Percentiles rank a stretch among this genome's conserved stretches.
Conservation (phyloP, 2,888 invertebrate species). For the Argyresthia albistria region DNA sequence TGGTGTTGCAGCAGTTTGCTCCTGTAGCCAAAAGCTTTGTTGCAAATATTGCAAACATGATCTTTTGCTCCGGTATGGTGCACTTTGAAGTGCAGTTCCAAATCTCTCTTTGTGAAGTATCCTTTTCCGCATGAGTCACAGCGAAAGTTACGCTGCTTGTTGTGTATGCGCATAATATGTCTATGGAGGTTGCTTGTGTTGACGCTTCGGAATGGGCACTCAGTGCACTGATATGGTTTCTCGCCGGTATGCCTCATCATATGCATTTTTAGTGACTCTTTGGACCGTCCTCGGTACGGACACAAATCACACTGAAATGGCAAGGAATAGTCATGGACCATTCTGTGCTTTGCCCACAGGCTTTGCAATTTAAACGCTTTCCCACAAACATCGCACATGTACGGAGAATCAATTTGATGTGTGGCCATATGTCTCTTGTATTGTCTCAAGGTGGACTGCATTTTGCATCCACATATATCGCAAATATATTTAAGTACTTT, state of each 20-base stretch:
- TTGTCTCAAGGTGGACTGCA: slow-evolving; percentile 36
- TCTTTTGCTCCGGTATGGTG: too few species aligned
- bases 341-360: slow-evolving; percentile 40
- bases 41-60: too few species aligned
- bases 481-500: slow-evolving; percentile 3
- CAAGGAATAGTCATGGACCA: slow-evolving; percentile 44
- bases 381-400: slow-evolving; percentile 56
- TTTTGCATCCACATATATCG: slow-evolving; percentile 27
- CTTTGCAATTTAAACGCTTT: slow-evolving; percentile 40
- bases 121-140: too few species aligned
- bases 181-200: slow-evolving; percentile 42
- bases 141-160: too few species aligned
- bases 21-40: too few species aligned
- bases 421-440: slow-evolving; percentile 39
- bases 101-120: too few species aligned
- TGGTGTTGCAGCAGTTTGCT: too few species aligned
- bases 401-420: slow-evolving; percentile 29
- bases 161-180: slow-evolving; percentile 20
- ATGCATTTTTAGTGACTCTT: slow-evolving; percentile 32
- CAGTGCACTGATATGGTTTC: slow-evolving; percentile 41
- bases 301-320: slow-evolving; percentile 26
- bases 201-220: slow-evolving; percentile 42
- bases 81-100: too few species aligned
- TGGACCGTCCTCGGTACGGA: too few species aligned
- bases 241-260: slow-evolving; percentile 49